Base-by-base conservation (phyloP, 2,113 vertebrate species). In the Chaenogobius annularis region DNA sequence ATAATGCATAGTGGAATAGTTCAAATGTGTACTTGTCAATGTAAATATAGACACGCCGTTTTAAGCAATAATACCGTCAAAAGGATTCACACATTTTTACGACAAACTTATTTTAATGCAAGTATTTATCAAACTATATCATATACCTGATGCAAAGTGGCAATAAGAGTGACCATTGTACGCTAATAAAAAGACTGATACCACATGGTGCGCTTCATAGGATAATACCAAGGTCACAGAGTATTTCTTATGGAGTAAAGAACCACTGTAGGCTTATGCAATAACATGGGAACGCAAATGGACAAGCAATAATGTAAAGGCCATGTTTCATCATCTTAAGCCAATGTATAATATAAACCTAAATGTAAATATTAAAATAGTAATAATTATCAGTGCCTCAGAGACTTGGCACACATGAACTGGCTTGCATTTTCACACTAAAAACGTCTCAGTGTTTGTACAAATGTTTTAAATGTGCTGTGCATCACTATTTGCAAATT, bases 341-440 rank as follows among this genome's bases (percentile, higher is more conserved):
- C 55, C 55, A 58, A 13, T 58, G 55, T 58, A 58, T 54, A 58
- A 14, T 58, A 66, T 23, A 66, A 66, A 66, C 10, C 68, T 64
- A 68, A 75, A 74, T 88, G 84, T 87, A 83, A 84, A 89, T 90
- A 89, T 80, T 77, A 76, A 86, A 26, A 44, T 58, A 73, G 72
- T 69, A 72, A 70, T 79, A 80, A 62, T 70, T 22, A 63, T 63
- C 72, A 77, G 73, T 66, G 81, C 68, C 81, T 82, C 79, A 70
- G 77, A 80, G 65, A 75, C 71, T 82, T 82, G 73, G 77, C 4
- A 72, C 78, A 69, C 74, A 58, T 50, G 54, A 76, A 61, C 80
- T 58, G 48, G 67, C 73, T 83, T 76, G 67, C 74, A 72, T 77
- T 84, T 43, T 75, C 79, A 68, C 62, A 61, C 58, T 69, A 68